These are phyloP conservation scores for Ormyrus nitidulus DNA, from an alignment of 2,888 invertebrate species.

Conservation along the genomic window DNA sequence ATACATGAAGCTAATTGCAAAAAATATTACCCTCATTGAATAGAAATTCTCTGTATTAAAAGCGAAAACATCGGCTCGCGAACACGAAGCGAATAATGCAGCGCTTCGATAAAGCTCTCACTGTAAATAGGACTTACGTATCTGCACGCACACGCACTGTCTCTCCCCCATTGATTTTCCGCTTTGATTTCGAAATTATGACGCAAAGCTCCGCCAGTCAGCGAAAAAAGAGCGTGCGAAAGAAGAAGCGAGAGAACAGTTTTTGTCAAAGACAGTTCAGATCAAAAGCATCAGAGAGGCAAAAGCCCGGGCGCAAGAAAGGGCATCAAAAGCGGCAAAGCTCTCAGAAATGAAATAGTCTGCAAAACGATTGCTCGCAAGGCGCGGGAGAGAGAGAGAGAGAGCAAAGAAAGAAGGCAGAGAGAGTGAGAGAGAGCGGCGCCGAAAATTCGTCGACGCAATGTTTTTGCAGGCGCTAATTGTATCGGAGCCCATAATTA, in stretches of 20 bases:
- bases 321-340: constrained; percentile 35
- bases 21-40: no score
- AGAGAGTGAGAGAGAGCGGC: neutral
- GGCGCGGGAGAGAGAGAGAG: constrained; percentile 5
- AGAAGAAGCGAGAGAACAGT: neutral
- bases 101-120: no score
- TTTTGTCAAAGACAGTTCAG: neutral
- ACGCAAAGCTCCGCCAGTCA: neutral
- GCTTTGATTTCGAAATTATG: constrained; percentile 34
- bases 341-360: constrained; percentile 29
- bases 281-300: neutral
- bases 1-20: no score
- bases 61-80: no score
- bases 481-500: constrained; percentile 43
- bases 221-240: neutral
- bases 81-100: no score
- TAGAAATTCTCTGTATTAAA: no score
- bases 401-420: neutral
- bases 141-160: no score
- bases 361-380: neutral
- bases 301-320: neutral
- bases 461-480: constrained; percentile 23
- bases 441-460: neutral
- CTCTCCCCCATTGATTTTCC: neutral
- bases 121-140: no score